Conservation (phyloP, 2,797 vertebrate species). For the Hylomyscus alleni region DNA sequence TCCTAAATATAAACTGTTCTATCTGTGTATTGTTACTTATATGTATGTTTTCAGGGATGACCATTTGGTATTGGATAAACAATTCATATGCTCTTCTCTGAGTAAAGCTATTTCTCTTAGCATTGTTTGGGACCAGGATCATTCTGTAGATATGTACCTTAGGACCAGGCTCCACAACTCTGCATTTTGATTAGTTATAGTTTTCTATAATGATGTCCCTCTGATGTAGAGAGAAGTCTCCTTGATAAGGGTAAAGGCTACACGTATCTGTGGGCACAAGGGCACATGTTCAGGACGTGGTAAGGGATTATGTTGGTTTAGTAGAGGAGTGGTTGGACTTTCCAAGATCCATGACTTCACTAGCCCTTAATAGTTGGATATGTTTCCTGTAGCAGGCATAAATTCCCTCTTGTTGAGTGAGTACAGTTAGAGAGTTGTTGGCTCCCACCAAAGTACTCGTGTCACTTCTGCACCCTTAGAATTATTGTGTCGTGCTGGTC, state of each 20-base stretch:
- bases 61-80: background rate
- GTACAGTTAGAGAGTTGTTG: background rate
- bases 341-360: background rate
- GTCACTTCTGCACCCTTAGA: background rate
- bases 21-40: background rate
- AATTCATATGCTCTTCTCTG: background rate
- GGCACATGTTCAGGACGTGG: background rate
- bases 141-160: too few relatives aligned
- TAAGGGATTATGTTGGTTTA: background rate
- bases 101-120: background rate
- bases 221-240: background rate
- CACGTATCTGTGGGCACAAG: background rate
- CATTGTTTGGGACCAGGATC: accelerated
- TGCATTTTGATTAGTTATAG: background rate
- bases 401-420: background rate
- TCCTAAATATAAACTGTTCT: background rate
- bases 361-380: background rate
- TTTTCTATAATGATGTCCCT: background rate
- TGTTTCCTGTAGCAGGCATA: background rate
- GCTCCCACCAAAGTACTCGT: background rate
- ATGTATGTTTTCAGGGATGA: background rate
- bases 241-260: background rate
- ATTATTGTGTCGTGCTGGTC: background rate
- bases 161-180: background rate
- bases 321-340: background rate